phyloP scores from a whole-genome alignment of 2,888 invertebrate genomes.

The Ichneumoninae sp. region DNA sequence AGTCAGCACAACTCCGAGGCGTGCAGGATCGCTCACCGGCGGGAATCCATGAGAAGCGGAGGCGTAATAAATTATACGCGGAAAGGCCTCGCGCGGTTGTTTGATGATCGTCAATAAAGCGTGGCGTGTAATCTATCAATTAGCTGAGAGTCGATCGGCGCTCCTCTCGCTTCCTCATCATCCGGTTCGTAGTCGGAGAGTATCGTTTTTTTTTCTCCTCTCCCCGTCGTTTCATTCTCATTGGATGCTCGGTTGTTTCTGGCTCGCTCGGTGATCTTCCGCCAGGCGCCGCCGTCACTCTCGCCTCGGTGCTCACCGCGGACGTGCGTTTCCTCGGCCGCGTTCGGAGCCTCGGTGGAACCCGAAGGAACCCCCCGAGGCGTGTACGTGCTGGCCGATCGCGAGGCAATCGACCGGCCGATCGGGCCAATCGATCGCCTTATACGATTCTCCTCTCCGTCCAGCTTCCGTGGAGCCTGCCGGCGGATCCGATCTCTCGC shows the following conservation, averaged over 20 bases:
- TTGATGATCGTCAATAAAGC: constrained; percentile 73
- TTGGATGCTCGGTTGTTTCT: constrained; percentile 34
- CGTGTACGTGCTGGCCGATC: constrained; percentile 61
- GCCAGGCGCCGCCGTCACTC: constrained; percentile 58
- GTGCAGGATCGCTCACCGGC: constrained; percentile 52
- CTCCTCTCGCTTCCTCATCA: constrained; percentile 46
- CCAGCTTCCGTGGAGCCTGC: constrained; percentile 51
- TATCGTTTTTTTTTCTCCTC: constrained; percentile 47
- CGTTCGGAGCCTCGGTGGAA: constrained; percentile 36
- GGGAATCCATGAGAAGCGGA: constrained; percentile 53
- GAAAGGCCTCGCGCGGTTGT: constrained; percentile 63
- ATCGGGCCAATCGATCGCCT: constrained; percentile 61
- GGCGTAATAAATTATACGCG: constrained; percentile 69
- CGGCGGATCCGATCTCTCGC: constrained; percentile 40
- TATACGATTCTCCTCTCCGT: constrained; percentile 55
- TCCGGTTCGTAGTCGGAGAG: constrained; percentile 14
- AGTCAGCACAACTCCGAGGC: constrained; percentile 46
- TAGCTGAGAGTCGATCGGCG: constrained; percentile 67
- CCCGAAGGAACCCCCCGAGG: constrained; percentile 40
- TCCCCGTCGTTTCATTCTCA: constrained; percentile 31
- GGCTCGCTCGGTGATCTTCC: constrained; percentile 39
- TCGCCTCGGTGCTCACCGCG: constrained; percentile 20
- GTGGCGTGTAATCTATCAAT: constrained; percentile 75
- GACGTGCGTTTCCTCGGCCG: constrained; percentile 28
- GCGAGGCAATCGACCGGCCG: constrained; percentile 50